phyloP scores from a whole-genome alignment of 2,113 vertebrate species.

The Oceanites oceanicus region DNA sequence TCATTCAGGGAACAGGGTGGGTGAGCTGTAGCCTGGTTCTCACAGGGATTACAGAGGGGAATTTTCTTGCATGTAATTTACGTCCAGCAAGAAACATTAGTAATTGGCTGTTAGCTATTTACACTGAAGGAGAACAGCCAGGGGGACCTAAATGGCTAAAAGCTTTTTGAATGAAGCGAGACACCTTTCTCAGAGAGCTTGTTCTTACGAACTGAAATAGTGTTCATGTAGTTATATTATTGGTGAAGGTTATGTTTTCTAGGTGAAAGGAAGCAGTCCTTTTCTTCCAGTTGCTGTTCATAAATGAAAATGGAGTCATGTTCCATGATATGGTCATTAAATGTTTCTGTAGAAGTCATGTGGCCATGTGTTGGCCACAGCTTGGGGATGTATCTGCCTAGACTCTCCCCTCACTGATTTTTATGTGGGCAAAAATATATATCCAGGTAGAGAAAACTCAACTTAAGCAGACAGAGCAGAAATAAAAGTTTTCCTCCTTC shows the following conservation, averaged over 20 bases:
- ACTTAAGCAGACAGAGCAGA: background rate
- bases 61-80: background rate
- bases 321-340: background rate
- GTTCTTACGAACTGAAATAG: background rate
- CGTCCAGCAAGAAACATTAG: background rate
- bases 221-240: background rate
- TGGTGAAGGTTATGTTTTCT: background rate
- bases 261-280: background rate
- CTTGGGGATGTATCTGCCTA: background rate
- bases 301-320: rapidly evolving
- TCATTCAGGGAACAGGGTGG: background rate
- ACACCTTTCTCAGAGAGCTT: background rate
- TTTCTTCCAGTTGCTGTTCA: background rate
- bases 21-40: background rate
- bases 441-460: background rate
- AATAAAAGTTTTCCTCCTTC: background rate
- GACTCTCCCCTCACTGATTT: background rate
- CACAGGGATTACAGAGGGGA: background rate
- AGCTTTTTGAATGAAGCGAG: background rate
- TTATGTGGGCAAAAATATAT: background rate
- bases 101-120: background rate
- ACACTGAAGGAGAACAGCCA: background rate
- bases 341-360: background rate
- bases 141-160: background rate
- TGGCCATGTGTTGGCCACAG: background rate